Conservation (phyloP, 37 sponge, comb jelly and placozoan species). For the Halisarca cf. caerulea region DNA sequence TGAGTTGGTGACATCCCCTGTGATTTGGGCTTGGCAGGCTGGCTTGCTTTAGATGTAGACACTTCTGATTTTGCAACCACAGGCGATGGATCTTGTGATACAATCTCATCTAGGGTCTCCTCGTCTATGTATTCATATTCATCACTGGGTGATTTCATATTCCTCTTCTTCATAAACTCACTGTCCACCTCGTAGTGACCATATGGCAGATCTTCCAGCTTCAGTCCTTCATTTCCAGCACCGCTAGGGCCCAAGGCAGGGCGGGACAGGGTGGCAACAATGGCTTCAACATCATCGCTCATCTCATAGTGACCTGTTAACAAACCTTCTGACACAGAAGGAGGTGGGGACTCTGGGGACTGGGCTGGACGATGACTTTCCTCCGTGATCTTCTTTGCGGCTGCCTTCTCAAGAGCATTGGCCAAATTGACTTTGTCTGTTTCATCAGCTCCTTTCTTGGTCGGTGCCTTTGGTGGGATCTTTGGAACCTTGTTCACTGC, state of each 20-base stretch:
- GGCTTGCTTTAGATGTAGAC: not conserved
- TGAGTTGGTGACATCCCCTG: no score
- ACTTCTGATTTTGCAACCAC: not conserved
- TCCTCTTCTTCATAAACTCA: not conserved
- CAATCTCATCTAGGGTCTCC: not conserved
- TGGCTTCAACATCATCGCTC: not conserved
- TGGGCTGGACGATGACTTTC: not conserved
- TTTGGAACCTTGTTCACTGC: not conserved
- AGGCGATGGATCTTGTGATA: not conserved
- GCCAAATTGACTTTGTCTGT: not conserved
- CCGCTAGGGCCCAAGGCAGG: not conserved
- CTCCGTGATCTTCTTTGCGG: not conserved
- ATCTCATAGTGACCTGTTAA: not conserved
- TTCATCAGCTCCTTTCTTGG: not conserved
- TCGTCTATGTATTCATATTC: not conserved
- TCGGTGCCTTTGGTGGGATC: not conserved
- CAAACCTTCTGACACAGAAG: not conserved
- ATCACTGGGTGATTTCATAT: not conserved
- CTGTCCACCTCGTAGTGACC: conserved; percentile 18
- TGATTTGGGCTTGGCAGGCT: not conserved
- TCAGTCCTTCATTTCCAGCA: not conserved
- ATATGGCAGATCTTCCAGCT: not conserved
- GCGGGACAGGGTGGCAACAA: not conserved
- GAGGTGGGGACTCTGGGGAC: not conserved
- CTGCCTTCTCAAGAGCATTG: not conserved